A percentile compares a stretch with the other conserved stretches of the same genome.
phyloP scores from a whole-genome alignment of 2,113 vertebrate genomes.

The Prunella himalayana region DNA sequence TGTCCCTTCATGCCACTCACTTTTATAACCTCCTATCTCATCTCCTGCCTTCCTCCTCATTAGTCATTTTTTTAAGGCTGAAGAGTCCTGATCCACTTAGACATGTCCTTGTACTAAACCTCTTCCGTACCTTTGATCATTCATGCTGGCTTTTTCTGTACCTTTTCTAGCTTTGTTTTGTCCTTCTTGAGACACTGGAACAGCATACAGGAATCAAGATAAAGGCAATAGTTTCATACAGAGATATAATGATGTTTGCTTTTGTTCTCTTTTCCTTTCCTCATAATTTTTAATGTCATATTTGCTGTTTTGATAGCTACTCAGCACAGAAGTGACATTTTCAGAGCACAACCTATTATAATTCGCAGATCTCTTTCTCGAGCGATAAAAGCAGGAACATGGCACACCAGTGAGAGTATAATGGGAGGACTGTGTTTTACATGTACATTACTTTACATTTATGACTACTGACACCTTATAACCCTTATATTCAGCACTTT shows the following conservation, averaged over 20 bases:
- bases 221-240: constrained; percentile 5
- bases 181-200: background rate
- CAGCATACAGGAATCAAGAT: background rate
- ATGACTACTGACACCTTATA: background rate
- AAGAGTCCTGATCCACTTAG: background rate
- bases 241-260: background rate
- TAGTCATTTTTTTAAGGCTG: background rate
- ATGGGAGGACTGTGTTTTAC: background rate
- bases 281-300: constrained; percentile 23
- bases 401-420: background rate
- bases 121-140: constrained; percentile 18
- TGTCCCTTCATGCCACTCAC: background rate
- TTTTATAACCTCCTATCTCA: background rate
- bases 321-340: constrained; percentile 17
- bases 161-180: background rate
- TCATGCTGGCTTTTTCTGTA: background rate
- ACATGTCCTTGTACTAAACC: background rate
- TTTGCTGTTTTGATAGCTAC: constrained; percentile 27
- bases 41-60: background rate
- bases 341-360: constrained; percentile 6
- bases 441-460: background rate
- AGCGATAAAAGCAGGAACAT: background rate
- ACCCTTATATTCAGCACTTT: background rate
- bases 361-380: background rate
- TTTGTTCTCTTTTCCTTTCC: constrained; percentile 20